Evolutionary conservation across 2,113 vertebrate genomes (phyloP).

Genomic region (Spea multiplicata): DNA sequence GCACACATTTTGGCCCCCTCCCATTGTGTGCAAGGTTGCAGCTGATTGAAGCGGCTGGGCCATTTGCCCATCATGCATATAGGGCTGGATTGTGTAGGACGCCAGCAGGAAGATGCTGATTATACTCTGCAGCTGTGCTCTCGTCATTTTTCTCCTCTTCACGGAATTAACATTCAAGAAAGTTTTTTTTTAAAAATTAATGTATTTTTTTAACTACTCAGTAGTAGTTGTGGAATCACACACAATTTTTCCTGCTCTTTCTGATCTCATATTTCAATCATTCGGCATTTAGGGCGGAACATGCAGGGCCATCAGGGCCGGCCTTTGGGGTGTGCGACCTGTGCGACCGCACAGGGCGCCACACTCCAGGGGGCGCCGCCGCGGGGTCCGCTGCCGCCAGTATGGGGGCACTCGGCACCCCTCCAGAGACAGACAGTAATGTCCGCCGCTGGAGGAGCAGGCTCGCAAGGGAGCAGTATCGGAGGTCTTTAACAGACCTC

Average conservation of each 20-base stretch:
- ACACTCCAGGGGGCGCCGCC: too few species aligned
- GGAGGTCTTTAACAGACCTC: too few species aligned
- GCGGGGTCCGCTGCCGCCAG: too few species aligned
- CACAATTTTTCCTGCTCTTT: not conserved
- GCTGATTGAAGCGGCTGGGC: slow-evolving; percentile 41
- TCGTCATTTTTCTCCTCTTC: slow-evolving; percentile 8
- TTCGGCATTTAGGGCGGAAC: not conserved
- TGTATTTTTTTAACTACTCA: not conserved
- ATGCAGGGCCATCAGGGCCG: too few species aligned
- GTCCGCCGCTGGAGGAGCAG: too few species aligned
- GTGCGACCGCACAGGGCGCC: too few species aligned
- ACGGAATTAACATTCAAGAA: slow-evolving; percentile 28
- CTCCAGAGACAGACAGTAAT: too few species aligned
- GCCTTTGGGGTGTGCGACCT: too few species aligned
- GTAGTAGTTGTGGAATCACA: not conserved
- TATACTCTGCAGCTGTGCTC: slow-evolving; percentile 39
- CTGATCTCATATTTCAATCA: too few species aligned
- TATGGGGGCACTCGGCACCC: too few species aligned
- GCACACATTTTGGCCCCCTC: slow-evolving; percentile 7
- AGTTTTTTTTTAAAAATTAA: slow-evolving; percentile 18
- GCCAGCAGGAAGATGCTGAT: slow-evolving; percentile 45
- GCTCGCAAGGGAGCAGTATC: too few species aligned
- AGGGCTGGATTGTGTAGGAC: slow-evolving; percentile 42
- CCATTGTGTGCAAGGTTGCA: slow-evolving; percentile 31
- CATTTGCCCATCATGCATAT: slow-evolving; percentile 31